phyloP scores from a whole-genome alignment of 2,888 invertebrate species.

The Macrophya alboannulata region DNA sequence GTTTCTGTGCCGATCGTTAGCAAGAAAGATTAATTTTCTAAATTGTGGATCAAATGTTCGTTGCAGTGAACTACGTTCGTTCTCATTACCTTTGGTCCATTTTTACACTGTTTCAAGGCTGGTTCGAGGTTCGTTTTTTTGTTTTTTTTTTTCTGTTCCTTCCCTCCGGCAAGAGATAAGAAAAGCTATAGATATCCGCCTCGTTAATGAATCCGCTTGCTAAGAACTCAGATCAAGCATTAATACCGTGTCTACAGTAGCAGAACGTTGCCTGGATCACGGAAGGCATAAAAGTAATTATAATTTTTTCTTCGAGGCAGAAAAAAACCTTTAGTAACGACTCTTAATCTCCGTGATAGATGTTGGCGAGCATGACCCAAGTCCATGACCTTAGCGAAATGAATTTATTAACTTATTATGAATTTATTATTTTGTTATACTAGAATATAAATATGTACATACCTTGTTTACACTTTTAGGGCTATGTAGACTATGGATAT shows the following conservation, averaged over 20 bases:
- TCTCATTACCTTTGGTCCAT: conserved; percentile 41
- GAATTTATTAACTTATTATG: conserved; percentile 27
- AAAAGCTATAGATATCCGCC: conserved; percentile 11
- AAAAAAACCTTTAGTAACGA: neutral
- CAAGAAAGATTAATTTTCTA: neutral
- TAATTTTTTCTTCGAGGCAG: neutral
- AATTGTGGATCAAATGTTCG: conserved; percentile 9
- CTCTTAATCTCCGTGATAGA: neutral
- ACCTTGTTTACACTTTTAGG: conserved; percentile 37
- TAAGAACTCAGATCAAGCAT: conserved; percentile 25
- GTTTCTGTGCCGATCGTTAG: neutral
- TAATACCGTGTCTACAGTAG: neutral
- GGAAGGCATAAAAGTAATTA: conserved; percentile 13
- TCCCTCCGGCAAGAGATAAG: neutral
- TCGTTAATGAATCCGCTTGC: conserved; percentile 42
- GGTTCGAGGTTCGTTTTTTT: conserved; percentile 10
- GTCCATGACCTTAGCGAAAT: neutral
- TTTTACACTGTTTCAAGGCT: conserved; percentile 8
- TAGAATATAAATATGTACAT: conserved; percentile 17
- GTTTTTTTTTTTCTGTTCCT: neutral
- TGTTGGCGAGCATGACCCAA: neutral
- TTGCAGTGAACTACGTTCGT: conserved; percentile 25
- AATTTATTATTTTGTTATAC: no score
- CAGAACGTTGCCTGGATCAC: neutral
- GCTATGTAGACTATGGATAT: neutral